These are phyloP conservation scores for Numida meleagris DNA, from an alignment of 2,113 vertebrate species.

Conservation along the genomic window DNA sequence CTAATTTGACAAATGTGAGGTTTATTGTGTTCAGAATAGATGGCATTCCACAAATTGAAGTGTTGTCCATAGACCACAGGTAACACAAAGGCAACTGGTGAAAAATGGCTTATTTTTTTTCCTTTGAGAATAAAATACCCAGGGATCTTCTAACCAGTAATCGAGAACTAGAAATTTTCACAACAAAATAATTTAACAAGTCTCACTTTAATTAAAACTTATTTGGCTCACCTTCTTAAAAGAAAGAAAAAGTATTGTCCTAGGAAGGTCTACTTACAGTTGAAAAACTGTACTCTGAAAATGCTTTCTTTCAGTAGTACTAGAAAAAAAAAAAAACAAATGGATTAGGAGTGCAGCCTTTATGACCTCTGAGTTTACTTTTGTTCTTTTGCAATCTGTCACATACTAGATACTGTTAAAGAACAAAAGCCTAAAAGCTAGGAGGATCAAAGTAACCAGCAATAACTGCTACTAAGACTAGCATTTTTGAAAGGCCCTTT, in stretches of 20 bases:
- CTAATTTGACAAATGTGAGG: rapidly evolving
- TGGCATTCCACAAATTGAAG: background rate
- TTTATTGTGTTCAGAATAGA: background rate
- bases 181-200: background rate
- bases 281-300: background rate
- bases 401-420: background rate
- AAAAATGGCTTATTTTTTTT: background rate
- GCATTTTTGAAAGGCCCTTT: background rate
- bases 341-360: background rate
- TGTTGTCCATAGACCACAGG: background rate
- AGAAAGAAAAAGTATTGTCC: background rate
- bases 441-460: background rate
- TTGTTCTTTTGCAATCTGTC: background rate
- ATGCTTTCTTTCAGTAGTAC: background rate
- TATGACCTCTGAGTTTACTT: background rate
- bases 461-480: background rate
- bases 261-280: background rate
- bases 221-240: background rate
- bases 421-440: background rate
- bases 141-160: background rate
- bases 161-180: background rate
- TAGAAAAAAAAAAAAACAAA: background rate
- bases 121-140: background rate
- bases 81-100: background rate
- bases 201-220: background rate